Base-by-base conservation (phyloP, 2,888 invertebrate genomes). In the Chironomus tentans region DNA sequence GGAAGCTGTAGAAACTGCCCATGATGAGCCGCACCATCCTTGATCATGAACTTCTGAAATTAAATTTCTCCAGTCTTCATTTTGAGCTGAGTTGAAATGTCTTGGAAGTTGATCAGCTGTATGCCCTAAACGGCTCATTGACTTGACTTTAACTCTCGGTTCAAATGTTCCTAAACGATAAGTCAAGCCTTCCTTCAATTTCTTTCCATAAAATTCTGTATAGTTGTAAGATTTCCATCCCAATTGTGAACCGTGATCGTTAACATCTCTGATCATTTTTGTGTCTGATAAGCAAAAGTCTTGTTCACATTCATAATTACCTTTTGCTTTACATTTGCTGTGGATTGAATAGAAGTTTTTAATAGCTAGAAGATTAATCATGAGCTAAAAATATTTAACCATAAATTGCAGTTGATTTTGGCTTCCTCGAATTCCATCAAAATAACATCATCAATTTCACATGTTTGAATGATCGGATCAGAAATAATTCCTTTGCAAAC, bases 1-100 rank as follows among this genome's bases (percentile, higher is more conserved):
- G 13, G 90, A 88, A 12, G 92, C 91, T 0, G 96, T 92, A 0
- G 95, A 92, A 28, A 97, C 87, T 0, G 95, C 97, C 97, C 97
- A 98, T 2, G 96, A 97, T 0, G 96, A 89, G 15, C 76, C 68
- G 21, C 47, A 85, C 89, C 89, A 89, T 78, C 89, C 89, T 83
- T 92, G 92, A 83, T 92, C 91, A 4, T 87, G 85, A 4, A 92
- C 83, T 0, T 87, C 88, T 0, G 91, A 88, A 72, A 97, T 91
- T 79, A 87, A 87, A 1, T 86, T 85, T 0, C 89, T 88, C 97
- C 97, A 97, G 72, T 87, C 87, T 0, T 85, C 82, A 13, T 92
- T 85, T 10, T 10, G 38, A 38, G 38, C 38, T 0, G 94, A 86
- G 82, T 97, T 95, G 82, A 97, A 98, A 62, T 86, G 81, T 13